phyloP scores from a whole-genome alignment of 2,888 invertebrate species.

The Notocelia uddmanniana region DNA sequence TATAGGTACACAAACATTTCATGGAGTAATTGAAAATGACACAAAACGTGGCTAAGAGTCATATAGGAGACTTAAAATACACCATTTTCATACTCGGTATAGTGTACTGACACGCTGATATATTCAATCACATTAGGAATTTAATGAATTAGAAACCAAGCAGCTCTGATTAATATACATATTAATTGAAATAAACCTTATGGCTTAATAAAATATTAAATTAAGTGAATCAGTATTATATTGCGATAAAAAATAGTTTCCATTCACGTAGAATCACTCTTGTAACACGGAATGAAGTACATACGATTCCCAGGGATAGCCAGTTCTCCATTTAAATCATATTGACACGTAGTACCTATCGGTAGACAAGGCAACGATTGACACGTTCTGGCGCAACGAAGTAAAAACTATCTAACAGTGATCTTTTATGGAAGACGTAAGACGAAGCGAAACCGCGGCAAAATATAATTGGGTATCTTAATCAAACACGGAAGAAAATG shows the following conservation, averaged over 20 bases:
- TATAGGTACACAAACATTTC: no score
- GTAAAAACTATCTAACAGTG: slow-evolving; percentile 1
- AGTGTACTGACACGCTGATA: slow-evolving; percentile 47
- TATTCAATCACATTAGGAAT: slow-evolving; percentile 27
- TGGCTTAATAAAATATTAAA: slow-evolving; percentile 12
- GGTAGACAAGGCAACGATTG: background rate
- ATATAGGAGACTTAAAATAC: background rate
- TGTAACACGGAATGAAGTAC: background rate
- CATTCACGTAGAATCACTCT: background rate
- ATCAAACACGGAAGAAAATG: background rate
- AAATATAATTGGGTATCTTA: background rate
- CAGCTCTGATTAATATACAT: slow-evolving; percentile 1
- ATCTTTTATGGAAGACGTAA: background rate
- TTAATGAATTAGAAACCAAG: slow-evolving; percentile 16
- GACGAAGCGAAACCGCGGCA: background rate
- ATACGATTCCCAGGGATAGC: background rate
- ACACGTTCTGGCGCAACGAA: background rate
- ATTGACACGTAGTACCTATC: background rate
- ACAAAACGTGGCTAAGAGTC: background rate
- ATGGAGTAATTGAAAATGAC: background rate
- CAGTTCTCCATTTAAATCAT: background rate
- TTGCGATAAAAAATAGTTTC: slow-evolving; percentile 8
- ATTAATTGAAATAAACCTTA: slow-evolving; percentile 16
- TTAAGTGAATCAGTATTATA: slow-evolving; percentile 8
- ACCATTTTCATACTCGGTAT: slow-evolving; percentile 53